phyloP scores from a whole-genome alignment of 2,888 invertebrate species.

The Plebejus melissa region DNA sequence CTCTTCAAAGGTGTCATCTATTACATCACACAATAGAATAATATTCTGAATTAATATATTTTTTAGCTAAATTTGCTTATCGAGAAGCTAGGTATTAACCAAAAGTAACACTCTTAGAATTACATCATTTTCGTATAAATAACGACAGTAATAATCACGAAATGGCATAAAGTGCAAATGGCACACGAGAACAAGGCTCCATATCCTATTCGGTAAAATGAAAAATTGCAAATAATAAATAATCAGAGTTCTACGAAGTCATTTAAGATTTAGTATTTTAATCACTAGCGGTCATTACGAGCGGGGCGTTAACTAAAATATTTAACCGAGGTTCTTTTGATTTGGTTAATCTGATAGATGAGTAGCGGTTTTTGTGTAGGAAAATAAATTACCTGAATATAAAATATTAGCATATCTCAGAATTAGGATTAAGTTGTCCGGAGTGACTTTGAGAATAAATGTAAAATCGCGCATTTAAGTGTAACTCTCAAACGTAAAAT shows the following conservation, averaged over 20 bases:
- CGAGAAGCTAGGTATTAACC: too few relatives aligned
- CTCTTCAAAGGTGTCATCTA: neutral
- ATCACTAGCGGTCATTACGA: constrained; percentile 12
- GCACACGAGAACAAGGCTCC: constrained; percentile 19
- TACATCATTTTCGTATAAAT: neutral
- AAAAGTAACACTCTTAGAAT: neutral
- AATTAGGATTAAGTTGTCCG: constrained; percentile 9
- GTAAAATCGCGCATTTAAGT: neutral
- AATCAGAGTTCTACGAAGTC: constrained; percentile 13
- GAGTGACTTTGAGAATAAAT: neutral
- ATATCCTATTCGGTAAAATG: neutral
- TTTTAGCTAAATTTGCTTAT: too few relatives aligned
- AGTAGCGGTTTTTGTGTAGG: constrained; percentile 8
- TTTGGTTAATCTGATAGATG: constrained; percentile 25
- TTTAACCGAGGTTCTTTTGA: constrained; percentile 13
- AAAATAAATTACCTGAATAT: neutral
- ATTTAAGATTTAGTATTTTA: constrained; percentile 18
- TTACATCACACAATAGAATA: neutral
- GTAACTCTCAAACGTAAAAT: constrained; percentile 4
- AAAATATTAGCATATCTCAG: constrained; percentile 10
- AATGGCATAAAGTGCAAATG: neutral
- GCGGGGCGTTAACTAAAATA: constrained; percentile 21
- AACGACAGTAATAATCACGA: neutral
- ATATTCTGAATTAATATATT: too few relatives aligned
- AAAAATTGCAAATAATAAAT: constrained; percentile 17